These are phyloP conservation scores for Coryphaenoides rupestris DNA, from an alignment of 2,113 vertebrate species.

Conservation along the genomic window DNA sequence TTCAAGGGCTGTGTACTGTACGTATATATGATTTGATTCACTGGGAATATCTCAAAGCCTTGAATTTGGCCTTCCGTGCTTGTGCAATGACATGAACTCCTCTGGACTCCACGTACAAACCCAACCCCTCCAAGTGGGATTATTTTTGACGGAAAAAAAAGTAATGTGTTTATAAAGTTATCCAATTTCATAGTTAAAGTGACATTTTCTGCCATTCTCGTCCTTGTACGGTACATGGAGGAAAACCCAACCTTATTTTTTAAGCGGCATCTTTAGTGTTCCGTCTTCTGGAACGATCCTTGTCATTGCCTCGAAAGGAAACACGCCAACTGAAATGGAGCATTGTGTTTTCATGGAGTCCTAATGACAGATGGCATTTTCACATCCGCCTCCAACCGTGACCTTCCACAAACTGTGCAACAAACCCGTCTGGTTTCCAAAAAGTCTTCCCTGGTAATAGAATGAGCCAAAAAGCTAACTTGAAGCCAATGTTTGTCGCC, in stretches of 20 bases:
- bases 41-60: slow-evolving; percentile 20
- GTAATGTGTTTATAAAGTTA: not conserved
- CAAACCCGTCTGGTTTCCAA: slow-evolving; percentile 52
- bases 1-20: slow-evolving; percentile 13
- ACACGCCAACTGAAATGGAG: slow-evolving; percentile 59
- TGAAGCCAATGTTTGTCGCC: slow-evolving; percentile 12
- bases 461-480: slow-evolving; percentile 24
- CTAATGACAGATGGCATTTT: slow-evolving; percentile 74
- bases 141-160: not conserved
- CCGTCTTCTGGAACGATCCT: slow-evolving; percentile 65
- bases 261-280: slow-evolving; percentile 60
- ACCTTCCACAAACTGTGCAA: slow-evolving; percentile 51
- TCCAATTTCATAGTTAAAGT: slow-evolving; percentile 14
- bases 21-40: not conserved
- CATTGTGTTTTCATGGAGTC: slow-evolving; percentile 66
- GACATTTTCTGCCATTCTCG: slow-evolving; percentile 19
- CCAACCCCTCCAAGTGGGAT: slow-evolving; percentile 1
- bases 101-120: slow-evolving; percentile 22
- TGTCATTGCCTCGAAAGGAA: slow-evolving; percentile 62
- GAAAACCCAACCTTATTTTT: slow-evolving; percentile 47
- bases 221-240: slow-evolving; percentile 16
- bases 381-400: slow-evolving; percentile 53
- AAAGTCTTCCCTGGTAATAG: slow-evolving; percentile 35
- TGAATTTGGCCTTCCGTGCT: slow-evolving; percentile 29
- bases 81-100: slow-evolving; percentile 23